phyloP scores from a whole-genome alignment of 2,888 invertebrate genomes.

The Oligia fasciuncula region DNA sequence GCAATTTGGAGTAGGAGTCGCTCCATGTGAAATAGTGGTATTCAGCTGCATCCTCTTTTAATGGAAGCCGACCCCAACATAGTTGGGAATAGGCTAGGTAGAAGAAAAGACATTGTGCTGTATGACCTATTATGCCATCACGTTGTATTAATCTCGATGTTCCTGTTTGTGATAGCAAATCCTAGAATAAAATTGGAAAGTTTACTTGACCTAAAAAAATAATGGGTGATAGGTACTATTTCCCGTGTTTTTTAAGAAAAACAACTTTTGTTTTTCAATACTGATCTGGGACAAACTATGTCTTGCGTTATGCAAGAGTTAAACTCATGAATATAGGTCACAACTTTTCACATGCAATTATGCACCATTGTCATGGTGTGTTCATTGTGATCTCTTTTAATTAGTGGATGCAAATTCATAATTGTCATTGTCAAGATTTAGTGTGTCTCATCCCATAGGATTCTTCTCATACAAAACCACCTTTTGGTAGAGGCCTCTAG shows the following conservation, averaged over 20 bases:
- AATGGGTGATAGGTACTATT: neutral
- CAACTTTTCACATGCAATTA: neutral
- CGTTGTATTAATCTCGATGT: neutral
- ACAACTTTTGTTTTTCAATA: slow-evolving; percentile 12
- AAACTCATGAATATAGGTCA: slow-evolving; percentile 4
- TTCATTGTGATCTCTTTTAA: neutral
- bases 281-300: neutral
- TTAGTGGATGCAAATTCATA: slow-evolving; percentile 5
- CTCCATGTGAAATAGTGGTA: neutral
- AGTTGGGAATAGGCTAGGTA: neutral
- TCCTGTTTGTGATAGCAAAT: neutral
- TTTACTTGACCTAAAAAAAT: neutral
- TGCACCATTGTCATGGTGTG: slow-evolving; percentile 12
- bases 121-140: neutral
- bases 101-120: neutral
- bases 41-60: neutral
- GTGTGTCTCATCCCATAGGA: neutral
- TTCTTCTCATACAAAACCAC: neutral
- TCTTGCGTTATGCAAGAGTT: neutral
- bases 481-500: too few relatives aligned
- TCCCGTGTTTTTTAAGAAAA: slow-evolving; percentile 8
- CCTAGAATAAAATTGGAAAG: neutral
- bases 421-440: neutral
- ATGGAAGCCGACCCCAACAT: neutral
- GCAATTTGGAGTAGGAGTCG: neutral